Evolutionary conservation across 2,113 vertebrate genomes (phyloP).

Genomic region (Lanius ludovicianus): DNA sequence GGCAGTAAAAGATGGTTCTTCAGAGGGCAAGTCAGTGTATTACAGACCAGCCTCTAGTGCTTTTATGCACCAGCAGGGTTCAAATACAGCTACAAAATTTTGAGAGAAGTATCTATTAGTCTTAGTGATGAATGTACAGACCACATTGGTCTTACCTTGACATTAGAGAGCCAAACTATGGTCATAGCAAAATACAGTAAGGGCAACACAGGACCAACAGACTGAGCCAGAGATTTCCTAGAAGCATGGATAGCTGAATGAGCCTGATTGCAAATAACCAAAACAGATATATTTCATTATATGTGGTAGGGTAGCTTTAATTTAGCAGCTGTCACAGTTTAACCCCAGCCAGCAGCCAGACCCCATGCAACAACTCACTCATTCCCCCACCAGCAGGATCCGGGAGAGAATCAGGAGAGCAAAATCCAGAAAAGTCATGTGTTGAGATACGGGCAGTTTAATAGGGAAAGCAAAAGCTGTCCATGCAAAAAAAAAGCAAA

Average conservation of each 20-base stretch:
- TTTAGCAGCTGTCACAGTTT: not conserved
- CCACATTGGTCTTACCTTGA: not conserved
- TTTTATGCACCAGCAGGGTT: not conserved
- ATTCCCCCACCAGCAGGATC: not conserved
- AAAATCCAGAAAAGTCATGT: not conserved
- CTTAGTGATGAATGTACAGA: fast-evolving
- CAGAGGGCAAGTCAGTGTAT: not conserved
- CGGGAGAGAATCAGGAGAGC: not conserved
- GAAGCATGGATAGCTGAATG: not conserved
- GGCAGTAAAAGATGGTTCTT: not conserved
- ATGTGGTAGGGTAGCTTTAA: not conserved
- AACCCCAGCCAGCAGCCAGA: not conserved
- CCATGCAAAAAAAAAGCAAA: not conserved
- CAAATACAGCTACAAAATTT: not conserved
- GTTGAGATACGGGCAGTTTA: not conserved
- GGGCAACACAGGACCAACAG: not conserved
- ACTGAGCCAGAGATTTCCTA: not conserved
- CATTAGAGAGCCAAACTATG: not conserved
- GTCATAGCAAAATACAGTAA: not conserved
- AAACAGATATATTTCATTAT: not conserved
- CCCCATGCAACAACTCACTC: not conserved
- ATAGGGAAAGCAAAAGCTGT: not conserved
- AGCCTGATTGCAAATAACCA: not conserved
- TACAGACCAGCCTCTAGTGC: not conserved
- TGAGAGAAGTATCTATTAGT: not conserved